Evolutionary conservation across 2,113 vertebrate genomes (phyloP).

Genomic region (Rhinolophus ferrumequinum): DNA sequence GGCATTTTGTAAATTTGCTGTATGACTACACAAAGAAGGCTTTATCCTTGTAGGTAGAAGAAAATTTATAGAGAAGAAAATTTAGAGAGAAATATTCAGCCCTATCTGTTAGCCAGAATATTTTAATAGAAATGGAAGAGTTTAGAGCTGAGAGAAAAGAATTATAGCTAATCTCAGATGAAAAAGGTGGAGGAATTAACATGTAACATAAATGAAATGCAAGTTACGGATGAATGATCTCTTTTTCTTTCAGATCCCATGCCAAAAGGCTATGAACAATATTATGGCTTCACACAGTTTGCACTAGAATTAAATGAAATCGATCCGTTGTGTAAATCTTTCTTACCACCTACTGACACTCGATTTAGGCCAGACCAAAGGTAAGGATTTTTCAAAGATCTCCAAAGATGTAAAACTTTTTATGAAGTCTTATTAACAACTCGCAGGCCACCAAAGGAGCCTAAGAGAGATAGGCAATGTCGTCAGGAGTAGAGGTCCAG

Average conservation of each 20-base stretch:
- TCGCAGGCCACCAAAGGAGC: neutral
- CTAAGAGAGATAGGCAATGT: neutral
- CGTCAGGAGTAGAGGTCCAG: neutral
- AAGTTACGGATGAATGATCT: neutral
- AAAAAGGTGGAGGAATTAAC: constrained; percentile 48
- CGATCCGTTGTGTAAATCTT: constrained; percentile 85
- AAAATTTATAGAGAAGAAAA: neutral
- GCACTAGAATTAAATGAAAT: constrained; percentile 96
- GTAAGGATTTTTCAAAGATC: constrained; percentile 81
- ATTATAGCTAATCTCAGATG: neutral
- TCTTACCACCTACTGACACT: constrained; percentile 95
- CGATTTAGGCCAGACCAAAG: constrained; percentile 96
- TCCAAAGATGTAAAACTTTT: neutral
- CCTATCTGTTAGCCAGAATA: constrained; percentile 36
- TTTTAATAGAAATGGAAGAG: constrained; percentile 29
- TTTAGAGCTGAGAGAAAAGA: neutral
- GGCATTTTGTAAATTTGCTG: neutral
- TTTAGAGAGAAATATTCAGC: neutral
- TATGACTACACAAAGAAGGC: neutral
- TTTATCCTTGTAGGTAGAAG: neutral
- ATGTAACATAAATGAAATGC: neutral
- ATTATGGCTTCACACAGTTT: constrained; percentile 98
- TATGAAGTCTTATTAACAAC: neutral
- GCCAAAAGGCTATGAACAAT: constrained; percentile 93
- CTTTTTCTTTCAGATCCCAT: constrained; percentile 89